Conservation (phyloP, 2,888 invertebrate species). For the Cristatella mucedo region DNA sequence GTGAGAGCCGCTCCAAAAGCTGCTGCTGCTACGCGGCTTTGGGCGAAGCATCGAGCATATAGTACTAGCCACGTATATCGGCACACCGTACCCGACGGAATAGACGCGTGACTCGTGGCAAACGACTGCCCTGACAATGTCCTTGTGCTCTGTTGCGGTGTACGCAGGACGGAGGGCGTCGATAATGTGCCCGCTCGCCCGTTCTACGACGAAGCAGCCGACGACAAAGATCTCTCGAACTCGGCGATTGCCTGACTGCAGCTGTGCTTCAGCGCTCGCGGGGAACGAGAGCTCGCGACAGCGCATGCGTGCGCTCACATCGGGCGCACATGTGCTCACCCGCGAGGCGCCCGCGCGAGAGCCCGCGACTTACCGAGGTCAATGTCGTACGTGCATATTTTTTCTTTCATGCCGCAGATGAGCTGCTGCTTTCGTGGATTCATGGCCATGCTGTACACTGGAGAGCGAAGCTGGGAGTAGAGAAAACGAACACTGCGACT, state of each 20-base stretch:
- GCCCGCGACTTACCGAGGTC: conserved; percentile 28
- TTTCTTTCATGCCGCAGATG: conserved; percentile 32
- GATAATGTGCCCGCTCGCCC: conserved; percentile 29
- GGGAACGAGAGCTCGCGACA: too few species aligned
- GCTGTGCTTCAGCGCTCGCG: too few species aligned
- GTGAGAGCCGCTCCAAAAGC: not conserved
- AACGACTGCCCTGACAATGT: conserved; percentile 32
- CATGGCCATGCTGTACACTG: conserved; percentile 34
- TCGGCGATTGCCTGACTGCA: too few species aligned
- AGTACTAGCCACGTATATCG: not conserved
- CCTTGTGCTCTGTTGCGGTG: conserved; percentile 28
- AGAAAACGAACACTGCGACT: too few species aligned
- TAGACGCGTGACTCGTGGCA: conserved; percentile 33
- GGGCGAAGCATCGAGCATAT: not conserved
- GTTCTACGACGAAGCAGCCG: conserved; percentile 17
- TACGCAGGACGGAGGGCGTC: conserved; percentile 19
- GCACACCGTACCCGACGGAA: conserved; percentile 28
- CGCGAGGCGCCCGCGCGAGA: too few species aligned
- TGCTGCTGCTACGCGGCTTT: not conserved
- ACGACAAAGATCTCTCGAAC: too few species aligned
- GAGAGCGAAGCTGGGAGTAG: conserved; percentile 25
- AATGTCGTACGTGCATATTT: conserved; percentile 27
- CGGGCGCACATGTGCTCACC: too few species aligned
- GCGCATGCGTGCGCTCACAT: too few species aligned
- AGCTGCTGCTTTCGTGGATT: conserved; percentile 29